phyloP scores from a whole-genome alignment of 2,797 vertebrate genomes.

The Crossoptilon crossoptilon region DNA sequence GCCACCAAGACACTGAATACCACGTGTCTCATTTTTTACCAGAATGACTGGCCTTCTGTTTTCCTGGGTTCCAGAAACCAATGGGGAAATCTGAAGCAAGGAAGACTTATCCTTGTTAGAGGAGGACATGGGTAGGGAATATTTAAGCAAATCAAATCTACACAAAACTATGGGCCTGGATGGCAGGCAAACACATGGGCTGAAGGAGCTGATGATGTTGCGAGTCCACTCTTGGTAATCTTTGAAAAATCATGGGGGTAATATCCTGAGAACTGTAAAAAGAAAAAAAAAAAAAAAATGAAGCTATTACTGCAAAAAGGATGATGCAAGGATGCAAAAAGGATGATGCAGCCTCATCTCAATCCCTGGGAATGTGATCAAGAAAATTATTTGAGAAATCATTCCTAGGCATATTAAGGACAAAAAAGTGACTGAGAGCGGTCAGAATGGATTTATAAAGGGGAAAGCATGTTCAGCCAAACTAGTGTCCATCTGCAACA shows the following conservation, averaged over 20 bases:
- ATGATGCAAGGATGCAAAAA: background rate
- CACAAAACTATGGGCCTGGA: background rate
- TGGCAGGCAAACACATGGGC: background rate
- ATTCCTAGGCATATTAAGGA: background rate
- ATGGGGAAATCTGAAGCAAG: no score
- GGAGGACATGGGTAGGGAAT: no score
- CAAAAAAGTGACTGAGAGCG: background rate
- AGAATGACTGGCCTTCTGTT: no score
- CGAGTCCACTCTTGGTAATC: background rate
- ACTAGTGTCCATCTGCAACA: background rate
- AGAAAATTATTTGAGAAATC: background rate
- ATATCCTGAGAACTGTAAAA: no score
- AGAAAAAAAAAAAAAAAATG: no score
- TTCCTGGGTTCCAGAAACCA: no score
- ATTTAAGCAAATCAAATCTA: background rate
- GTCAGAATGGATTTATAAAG: background rate
- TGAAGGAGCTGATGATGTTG: background rate
- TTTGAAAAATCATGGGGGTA: no score
- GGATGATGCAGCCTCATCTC: background rate
- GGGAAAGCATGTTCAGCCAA: background rate
- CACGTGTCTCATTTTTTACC: no score
- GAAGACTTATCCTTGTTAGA: no score
- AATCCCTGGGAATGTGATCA: background rate
- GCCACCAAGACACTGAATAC: no score
- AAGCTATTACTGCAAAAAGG: background rate